phyloP scores from a whole-genome alignment of 2,888 invertebrate species.

The Standfussiana lucernea region DNA sequence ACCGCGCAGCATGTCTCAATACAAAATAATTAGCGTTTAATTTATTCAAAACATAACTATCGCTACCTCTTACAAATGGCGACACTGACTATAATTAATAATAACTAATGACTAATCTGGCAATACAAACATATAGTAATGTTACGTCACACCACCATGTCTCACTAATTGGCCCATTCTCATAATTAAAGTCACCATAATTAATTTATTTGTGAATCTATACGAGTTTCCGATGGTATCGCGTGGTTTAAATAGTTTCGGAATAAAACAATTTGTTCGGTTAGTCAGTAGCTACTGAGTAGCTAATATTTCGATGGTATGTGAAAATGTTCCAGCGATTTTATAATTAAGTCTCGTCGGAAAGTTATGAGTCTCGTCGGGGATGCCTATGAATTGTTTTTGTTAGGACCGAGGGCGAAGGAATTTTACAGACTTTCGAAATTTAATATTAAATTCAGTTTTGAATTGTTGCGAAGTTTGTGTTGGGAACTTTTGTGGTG shows the following conservation, averaged over 20 bases:
- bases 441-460: constrained; percentile 42
- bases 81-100: constrained; percentile 50
- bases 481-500: constrained; percentile 5
- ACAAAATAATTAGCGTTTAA: constrained; percentile 50
- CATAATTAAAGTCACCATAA: constrained; percentile 81
- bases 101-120: constrained; percentile 48
- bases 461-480: constrained; percentile 32
- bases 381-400: constrained; percentile 58
- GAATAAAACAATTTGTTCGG: constrained; percentile 84
- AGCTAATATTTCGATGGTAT: constrained; percentile 62
- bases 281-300: constrained; percentile 75
- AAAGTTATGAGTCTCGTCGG: constrained; percentile 56
- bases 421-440: constrained; percentile 50
- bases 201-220: constrained; percentile 81
- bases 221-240: constrained; percentile 78
- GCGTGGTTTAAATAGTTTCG: constrained; percentile 79
- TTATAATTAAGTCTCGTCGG: constrained; percentile 79
- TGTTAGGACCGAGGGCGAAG: constrained; percentile 29
- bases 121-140: constrained; percentile 45
- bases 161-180: constrained; percentile 81
- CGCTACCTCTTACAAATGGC: constrained; percentile 49
- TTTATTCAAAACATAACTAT: constrained; percentile 43
- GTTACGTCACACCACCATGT: constrained; percentile 69
- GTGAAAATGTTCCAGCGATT: constrained; percentile 77
- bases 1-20: constrained; percentile 40